Evolutionary conservation across 2,888 invertebrate genomes (phyloP), one percentile per base, ranked within the genome.

Genomic region (Amorpha juglandis): DNA sequence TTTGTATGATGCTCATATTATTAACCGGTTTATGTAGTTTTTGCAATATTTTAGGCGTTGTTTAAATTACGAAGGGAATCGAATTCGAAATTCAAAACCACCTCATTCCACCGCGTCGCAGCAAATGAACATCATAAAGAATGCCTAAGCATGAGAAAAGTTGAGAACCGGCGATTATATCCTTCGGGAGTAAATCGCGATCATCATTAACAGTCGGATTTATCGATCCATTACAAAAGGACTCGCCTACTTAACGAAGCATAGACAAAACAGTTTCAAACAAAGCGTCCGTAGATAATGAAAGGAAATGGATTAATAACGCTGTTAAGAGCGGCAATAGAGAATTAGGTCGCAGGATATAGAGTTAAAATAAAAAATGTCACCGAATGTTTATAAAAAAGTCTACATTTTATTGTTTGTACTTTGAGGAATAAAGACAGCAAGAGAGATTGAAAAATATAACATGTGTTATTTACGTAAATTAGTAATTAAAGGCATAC

Each of bases 231-330:
- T 80, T 79, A 78, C 74, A 76, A 78, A 79, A 76, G 73, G 71
- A 76, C 72, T 76, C 72, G 67, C 72, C 76, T 76, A 82, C 79
- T 78, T 78, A 81, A 81, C 74, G 76, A 77, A 81, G 80, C 79
- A 81, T 81, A 75, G 77, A 77, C 77, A 78, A 82, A 80, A 79
- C 77, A 75, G 76, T 71, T 74, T 77, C 68, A 81, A 87, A 89
- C 88, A 84, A 89, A 90, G 82, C 80, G 87, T 75, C 87, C 80
- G 63, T 69, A 81, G 90, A 91, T 92, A 90, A 86, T 82, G 76
- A 76, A 73, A 73, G 77, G 91, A 91, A 84, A 78, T 82, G 86
- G 86, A 92, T 90, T 90, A 89, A 91, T 90, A 89, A 80, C 79
- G 70, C 75, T 73, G 69, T 71, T 76, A 74, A 70, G 72, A 74